Conservation (phyloP, 2,888 invertebrate species). For the Physocephala rufipes region DNA sequence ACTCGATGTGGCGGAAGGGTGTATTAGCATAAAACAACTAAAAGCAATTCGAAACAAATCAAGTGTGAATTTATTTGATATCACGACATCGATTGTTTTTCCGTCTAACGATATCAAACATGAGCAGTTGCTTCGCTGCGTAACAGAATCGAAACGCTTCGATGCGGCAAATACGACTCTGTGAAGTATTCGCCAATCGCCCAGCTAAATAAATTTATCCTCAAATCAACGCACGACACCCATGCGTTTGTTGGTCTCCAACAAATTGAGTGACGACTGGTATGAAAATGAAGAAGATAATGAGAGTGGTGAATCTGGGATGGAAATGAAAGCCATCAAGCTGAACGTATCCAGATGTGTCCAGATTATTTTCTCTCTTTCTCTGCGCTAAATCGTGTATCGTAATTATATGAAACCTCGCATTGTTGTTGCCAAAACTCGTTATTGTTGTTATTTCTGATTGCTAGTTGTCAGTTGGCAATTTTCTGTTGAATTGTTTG, state of each 20-base stretch:
- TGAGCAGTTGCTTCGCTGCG: background rate
- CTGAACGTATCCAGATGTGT: background rate
- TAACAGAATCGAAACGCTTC: background rate
- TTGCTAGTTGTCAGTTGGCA: background rate
- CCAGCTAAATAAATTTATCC: background rate
- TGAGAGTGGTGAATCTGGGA: background rate
- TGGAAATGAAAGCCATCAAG: too few species aligned
- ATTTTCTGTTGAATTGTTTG: too few species aligned
- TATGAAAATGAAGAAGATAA: background rate
- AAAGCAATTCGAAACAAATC: conserved; percentile 17
- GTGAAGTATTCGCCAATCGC: too few species aligned
- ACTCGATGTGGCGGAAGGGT: background rate
- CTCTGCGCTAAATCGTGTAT: background rate
- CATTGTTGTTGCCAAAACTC: background rate
- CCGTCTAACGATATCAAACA: too few species aligned
- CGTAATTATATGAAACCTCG: too few species aligned
- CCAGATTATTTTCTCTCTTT: background rate
- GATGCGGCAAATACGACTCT: too few species aligned
- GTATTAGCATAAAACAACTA: background rate
- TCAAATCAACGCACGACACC: conserved; percentile 25
- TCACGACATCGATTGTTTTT: background rate
- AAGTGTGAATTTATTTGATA: conserved; percentile 18
- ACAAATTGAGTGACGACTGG: background rate
- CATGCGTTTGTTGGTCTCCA: background rate
- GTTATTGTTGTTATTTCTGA: conserved; percentile 5